A percentile compares a stretch with the other conserved stretches of the same genome.
phyloP scores from a whole-genome alignment of 2,888 invertebrate genomes.

The Leptura quadrifasciata region DNA sequence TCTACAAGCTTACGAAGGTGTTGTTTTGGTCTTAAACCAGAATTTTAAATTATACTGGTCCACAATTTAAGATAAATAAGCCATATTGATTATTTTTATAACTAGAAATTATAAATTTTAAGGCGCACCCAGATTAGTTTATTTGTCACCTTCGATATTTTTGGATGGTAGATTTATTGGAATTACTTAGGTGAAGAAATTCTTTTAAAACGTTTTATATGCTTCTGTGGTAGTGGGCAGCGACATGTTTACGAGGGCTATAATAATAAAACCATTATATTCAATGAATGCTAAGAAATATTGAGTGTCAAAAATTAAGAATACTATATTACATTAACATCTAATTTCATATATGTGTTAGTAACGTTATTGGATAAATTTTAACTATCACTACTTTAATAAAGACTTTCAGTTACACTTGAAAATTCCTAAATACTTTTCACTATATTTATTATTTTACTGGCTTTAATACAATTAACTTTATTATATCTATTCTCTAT shows the following conservation, averaged over 20 bases:
- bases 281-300: too few species aligned
- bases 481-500: too few species aligned
- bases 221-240: conserved; percentile 33
- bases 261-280: background rate
- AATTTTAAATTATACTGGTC: conserved; percentile 41
- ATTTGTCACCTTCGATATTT: conserved; percentile 27
- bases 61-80: conserved; percentile 43
- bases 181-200: conserved; percentile 13
- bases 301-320: too few species aligned
- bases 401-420: too few species aligned
- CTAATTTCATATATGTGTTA: too few species aligned
- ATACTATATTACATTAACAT: too few species aligned
- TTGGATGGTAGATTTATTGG: conserved; percentile 27
- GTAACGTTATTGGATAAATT: too few species aligned
- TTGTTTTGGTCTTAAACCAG: conserved; percentile 43
- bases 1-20: conserved; percentile 44
- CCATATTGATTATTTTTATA: conserved; percentile 40
- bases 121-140: conserved; percentile 34
- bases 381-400: too few species aligned
- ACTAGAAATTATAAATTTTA: conserved; percentile 35
- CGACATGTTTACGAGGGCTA: conserved; percentile 10
- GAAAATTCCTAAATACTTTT: too few species aligned
- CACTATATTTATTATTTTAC: too few species aligned
- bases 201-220: conserved; percentile 23
- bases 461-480: too few species aligned